Conservation (phyloP, 2,113 vertebrate genomes). For the Nothobranchius furzeri region DNA sequence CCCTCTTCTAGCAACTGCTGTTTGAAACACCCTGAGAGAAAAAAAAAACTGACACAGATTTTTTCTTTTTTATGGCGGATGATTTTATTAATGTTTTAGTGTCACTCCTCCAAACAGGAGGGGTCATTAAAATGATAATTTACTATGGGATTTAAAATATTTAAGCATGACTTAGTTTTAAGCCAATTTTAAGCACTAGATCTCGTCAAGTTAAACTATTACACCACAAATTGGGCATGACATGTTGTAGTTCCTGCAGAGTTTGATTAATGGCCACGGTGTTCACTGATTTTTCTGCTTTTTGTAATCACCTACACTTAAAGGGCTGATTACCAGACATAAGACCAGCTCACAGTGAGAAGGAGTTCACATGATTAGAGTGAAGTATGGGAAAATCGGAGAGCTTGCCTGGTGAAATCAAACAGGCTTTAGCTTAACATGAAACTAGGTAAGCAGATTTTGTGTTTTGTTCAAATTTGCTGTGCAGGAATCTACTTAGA, state of each 20-base stretch:
- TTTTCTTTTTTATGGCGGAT: not conserved
- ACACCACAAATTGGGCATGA: slow-evolving; percentile 13
- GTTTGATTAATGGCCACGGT: slow-evolving; percentile 26
- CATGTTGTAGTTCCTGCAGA: slow-evolving; percentile 20
- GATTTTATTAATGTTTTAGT: slow-evolving; percentile 21
- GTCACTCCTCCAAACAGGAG: not conserved
- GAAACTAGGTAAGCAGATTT: slow-evolving; percentile 27
- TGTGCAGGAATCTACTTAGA: slow-evolving; percentile 40
- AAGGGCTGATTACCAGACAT: slow-evolving; percentile 31
- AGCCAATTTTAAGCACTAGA: slow-evolving; percentile 15
- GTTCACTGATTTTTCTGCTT: slow-evolving; percentile 21
- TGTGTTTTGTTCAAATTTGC: slow-evolving; percentile 39
- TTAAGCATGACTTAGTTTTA: slow-evolving; percentile 13
- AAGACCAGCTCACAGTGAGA: slow-evolving; percentile 14
- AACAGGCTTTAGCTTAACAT: slow-evolving; percentile 37
- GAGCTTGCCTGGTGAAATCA: slow-evolving; percentile 46
- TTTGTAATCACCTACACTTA: slow-evolving; percentile 26
- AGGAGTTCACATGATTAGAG: slow-evolving; percentile 30
- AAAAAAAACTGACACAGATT: not conserved
- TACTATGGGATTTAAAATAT: slow-evolving; percentile 23
- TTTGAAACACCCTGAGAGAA: not conserved
- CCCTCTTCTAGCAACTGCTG: too few relatives aligned
- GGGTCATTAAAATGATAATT: slow-evolving; percentile 13
- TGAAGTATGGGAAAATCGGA: slow-evolving; percentile 17
- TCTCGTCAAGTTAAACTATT: slow-evolving; percentile 35